Percentiles rank a stretch among this genome's conserved stretches.
phyloP scores from a whole-genome alignment of 2,113 vertebrate species.

The Paradoxurus hermaphroditus region DNA sequence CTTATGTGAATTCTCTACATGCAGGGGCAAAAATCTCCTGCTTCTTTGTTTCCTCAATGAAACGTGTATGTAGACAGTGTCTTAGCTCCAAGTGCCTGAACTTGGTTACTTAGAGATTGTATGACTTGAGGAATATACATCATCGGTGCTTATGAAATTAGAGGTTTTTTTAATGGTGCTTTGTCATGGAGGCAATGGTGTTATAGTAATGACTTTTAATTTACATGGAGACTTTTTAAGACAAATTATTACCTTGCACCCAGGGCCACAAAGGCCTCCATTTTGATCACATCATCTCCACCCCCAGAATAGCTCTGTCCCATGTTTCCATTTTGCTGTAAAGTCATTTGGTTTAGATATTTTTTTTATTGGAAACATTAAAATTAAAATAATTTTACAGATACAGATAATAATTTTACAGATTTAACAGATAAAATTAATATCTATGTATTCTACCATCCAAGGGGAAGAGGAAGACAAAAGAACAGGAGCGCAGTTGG shows the following conservation, averaged over 20 bases:
- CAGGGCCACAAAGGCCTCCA: neutral
- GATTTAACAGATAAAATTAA: no score
- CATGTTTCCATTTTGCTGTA: constrained; percentile 15
- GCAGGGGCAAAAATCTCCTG: neutral
- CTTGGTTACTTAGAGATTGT: neutral
- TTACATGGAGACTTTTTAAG: neutral
- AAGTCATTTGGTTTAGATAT: neutral
- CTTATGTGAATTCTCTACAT: neutral
- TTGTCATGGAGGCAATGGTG: neutral
- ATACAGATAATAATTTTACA: no score
- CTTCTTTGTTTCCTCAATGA: neutral
- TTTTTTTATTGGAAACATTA: neutral
- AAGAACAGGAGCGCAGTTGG: neutral
- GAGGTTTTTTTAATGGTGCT: neutral
- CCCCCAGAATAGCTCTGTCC: neutral
- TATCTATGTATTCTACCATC: neutral
- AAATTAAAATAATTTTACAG: no score
- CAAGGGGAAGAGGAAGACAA: neutral
- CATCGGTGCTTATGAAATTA: neutral
- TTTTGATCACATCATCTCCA: neutral
- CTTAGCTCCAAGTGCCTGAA: neutral
- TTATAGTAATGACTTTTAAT: neutral
- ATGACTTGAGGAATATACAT: neutral
- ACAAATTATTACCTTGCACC: neutral
- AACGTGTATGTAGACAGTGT: neutral